Conservation (phyloP, 2,888 invertebrate genomes). For the Orthosia incerta region DNA sequence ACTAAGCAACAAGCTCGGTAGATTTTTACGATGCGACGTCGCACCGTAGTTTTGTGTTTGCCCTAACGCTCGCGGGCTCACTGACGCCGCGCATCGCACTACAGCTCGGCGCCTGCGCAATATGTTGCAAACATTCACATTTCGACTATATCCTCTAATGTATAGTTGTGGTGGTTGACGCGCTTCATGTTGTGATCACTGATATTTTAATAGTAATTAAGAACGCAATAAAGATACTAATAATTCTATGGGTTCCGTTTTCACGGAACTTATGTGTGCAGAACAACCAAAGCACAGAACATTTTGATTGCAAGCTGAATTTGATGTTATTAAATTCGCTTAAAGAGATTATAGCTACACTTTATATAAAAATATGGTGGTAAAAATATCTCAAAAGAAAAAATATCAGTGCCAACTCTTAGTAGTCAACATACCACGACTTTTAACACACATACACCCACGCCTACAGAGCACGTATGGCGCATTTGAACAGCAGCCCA, state of each 20-base stretch:
- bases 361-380: not conserved
- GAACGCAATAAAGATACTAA: not conserved
- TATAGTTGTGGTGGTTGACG: conserved; percentile 26
- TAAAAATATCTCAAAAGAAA: not conserved
- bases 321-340: no score
- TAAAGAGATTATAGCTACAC: not conserved
- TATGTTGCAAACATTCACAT: conserved; percentile 49
- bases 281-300: no score
- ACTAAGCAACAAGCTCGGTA: no score
- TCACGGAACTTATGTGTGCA: no score
- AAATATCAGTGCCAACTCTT: not conserved
- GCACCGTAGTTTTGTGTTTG: no score
- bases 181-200: conserved; percentile 14
- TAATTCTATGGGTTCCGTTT: no score
- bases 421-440: conserved; percentile 42
- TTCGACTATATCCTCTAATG: conserved; percentile 32
- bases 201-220: not conserved
- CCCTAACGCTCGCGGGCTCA: conserved; percentile 40
- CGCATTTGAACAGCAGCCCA: conserved; percentile 70
- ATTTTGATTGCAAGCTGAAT: no score
- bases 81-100: conserved; percentile 64
- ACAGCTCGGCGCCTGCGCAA: conserved; percentile 54
- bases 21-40: no score
- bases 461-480: conserved; percentile 70
- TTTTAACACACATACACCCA: conserved; percentile 63